Evolutionary conservation across 2,888 invertebrate species (phyloP).

Genomic region (Megalurothrips usitatus): DNA sequence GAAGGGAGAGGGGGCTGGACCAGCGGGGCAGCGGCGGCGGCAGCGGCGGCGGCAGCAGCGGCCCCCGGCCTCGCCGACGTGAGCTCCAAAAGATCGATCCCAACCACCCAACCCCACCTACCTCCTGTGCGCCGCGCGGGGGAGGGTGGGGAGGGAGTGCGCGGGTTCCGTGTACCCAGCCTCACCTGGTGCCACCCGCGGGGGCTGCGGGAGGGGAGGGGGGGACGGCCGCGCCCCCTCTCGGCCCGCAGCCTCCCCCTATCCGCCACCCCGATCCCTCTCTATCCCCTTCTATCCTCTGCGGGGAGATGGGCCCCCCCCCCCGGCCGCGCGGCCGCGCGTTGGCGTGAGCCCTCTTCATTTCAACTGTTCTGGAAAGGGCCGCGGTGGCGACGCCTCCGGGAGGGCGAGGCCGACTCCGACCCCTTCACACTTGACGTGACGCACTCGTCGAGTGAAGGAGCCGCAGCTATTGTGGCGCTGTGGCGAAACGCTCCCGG

Average conservation of each 20-base stretch:
- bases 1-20: background rate
- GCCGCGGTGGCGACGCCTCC: background rate
- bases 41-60: too few species aligned
- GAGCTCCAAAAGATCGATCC: slow-evolving; percentile 6
- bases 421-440: background rate
- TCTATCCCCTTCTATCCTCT: background rate
- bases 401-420: background rate
- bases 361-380: too few species aligned
- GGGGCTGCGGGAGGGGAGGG: background rate
- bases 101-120: background rate
- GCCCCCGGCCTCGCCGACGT: background rate
- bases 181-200: background rate
- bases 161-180: background rate
- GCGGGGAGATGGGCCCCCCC: background rate
- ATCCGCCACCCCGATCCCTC: too few species aligned
- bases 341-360: too few species aligned
- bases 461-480: too few species aligned
- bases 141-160: background rate
- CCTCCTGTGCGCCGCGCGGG: background rate
- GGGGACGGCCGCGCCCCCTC: background rate
- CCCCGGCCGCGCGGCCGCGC: background rate
- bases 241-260: background rate
- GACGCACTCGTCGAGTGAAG: too few species aligned
- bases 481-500: too few species aligned
- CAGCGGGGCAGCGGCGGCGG: too few species aligned